These are phyloP conservation scores for Rhinoderma darwinii DNA, from an alignment of 2,113 vertebrate genomes.

Conservation along the genomic window DNA sequence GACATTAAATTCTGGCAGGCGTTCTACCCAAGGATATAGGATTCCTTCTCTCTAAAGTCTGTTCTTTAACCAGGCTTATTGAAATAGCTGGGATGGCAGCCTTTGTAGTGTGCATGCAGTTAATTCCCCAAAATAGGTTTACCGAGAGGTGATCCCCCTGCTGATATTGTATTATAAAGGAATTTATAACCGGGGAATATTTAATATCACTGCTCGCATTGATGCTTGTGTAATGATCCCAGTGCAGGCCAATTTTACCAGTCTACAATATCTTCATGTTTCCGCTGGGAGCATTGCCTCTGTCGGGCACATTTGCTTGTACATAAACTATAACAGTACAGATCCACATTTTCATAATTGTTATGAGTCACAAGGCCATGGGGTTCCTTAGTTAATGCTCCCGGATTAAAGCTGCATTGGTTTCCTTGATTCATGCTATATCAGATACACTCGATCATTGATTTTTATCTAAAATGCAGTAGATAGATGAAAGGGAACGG, in stretches of 20 bases:
- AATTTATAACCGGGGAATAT: not conserved
- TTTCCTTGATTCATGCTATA: not conserved
- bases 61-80: slow-evolving; percentile 70
- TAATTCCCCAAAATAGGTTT: slow-evolving; percentile 32
- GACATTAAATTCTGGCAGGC: slow-evolving; percentile 89
- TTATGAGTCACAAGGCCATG: slow-evolving; percentile 42
- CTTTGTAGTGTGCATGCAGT: slow-evolving; percentile 3
- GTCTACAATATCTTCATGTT: slow-evolving; percentile 31
- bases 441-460: not conserved
- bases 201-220: slow-evolving; percentile 19
- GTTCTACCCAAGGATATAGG: slow-evolving; percentile 72
- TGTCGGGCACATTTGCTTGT: slow-evolving; percentile 45
- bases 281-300: slow-evolving; percentile 26
- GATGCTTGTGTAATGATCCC: slow-evolving; percentile 37
- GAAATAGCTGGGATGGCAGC: slow-evolving; percentile 61
- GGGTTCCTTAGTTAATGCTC: not conserved
- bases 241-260: slow-evolving; percentile 44
- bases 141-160: slow-evolving; percentile 13
- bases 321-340: slow-evolving; percentile 50
- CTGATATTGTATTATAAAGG: slow-evolving; percentile 16
- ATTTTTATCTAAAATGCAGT: not conserved
- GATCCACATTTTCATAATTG: slow-evolving; percentile 51
- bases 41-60: slow-evolving; percentile 76
- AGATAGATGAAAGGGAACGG: not conserved
- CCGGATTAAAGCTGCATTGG: not conserved